A percentile compares a stretch with the other conserved stretches of the same genome.
Evolutionary conservation across 1,140 invertebrate genomes (phyloP).

Genomic region (Drosophila chauvacae): DNA sequence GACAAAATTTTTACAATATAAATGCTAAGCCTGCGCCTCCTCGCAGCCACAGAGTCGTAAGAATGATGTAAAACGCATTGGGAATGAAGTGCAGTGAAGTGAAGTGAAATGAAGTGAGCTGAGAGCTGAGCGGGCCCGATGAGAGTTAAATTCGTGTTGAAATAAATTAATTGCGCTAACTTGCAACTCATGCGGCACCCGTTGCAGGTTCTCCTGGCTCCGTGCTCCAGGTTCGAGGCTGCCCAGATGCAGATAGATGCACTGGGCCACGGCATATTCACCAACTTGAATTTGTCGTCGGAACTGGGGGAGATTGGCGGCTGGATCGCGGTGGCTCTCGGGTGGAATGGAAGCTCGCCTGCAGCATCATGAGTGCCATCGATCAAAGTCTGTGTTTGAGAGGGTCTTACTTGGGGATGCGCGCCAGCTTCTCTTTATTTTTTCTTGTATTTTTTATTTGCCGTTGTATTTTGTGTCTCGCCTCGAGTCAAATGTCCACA

Average conservation of each 20-base stretch:
- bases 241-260: conserved; percentile 26
- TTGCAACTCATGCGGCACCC: conserved; percentile 80
- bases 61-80: conserved; percentile 72
- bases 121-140: conserved; percentile 54
- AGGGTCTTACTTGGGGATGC: conserved; percentile 25
- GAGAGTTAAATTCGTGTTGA: conserved; percentile 83
- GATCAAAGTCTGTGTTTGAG: conserved; percentile 77
- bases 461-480: conserved; percentile 64
- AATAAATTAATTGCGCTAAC: conserved; percentile 84
- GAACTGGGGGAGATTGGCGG: conserved; percentile 46
- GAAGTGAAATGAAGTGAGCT: conserved; percentile 17
- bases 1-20: conserved; percentile 79
- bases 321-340: conserved; percentile 11
- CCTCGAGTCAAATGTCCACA: conserved; percentile 83
- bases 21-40: conserved; percentile 42
- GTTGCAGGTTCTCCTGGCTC: conserved; percentile 8
- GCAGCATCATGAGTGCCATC: conserved; percentile 80
- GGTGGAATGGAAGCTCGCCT: conserved; percentile 52
- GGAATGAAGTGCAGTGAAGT: conserved; percentile 40
- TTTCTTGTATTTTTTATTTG: not conserved
- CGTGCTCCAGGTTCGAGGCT: not conserved
- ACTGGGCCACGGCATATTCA: conserved; percentile 61
- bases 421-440: not conserved
- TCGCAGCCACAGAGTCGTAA: conserved; percentile 24
- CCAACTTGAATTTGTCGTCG: conserved; percentile 77